Evolutionary conservation across 2,797 vertebrate genomes (phyloP).

Genomic region (Pseudomugil gertrudae): DNA sequence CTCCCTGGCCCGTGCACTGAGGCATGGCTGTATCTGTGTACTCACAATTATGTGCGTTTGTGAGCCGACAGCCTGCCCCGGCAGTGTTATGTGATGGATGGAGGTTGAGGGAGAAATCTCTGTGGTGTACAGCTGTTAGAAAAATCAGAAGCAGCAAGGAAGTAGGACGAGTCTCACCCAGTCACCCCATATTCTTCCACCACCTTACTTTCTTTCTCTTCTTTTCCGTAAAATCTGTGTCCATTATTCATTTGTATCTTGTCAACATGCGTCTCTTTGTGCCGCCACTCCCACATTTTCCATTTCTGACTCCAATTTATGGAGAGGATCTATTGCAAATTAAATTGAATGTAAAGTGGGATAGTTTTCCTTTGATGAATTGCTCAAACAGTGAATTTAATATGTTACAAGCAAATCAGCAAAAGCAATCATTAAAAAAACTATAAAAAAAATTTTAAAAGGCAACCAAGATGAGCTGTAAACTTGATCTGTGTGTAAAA

Average conservation of each 20-base stretch:
- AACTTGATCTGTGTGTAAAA: too few relatives aligned
- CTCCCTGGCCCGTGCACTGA: conserved; percentile 54
- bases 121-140: conserved; percentile 60
- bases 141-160: conserved; percentile 52
- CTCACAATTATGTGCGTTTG: conserved; percentile 73
- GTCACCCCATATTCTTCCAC: not conserved
- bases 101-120: conserved; percentile 47
- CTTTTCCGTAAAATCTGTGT: conserved; percentile 2
- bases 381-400: too few relatives aligned
- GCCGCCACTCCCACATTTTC: not conserved
- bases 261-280: conserved; percentile 20
- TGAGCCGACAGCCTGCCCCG: conserved; percentile 44
- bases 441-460: too few relatives aligned
- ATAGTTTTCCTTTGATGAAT: too few relatives aligned
- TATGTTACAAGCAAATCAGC: too few relatives aligned
- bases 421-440: too few relatives aligned
- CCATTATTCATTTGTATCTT: conserved; percentile 24
- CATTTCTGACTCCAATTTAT: not conserved
- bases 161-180: conserved; percentile 20
- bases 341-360: not conserved
- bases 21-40: conserved; percentile 65
- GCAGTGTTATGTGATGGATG: conserved; percentile 59
- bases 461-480: too few relatives aligned
- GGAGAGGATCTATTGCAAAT: not conserved
- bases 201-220: conserved; percentile 5